A percentile compares a stretch with the other conserved stretches of the same genome.
phyloP scores from a whole-genome alignment of 2,797 vertebrate genomes.

The Oreortyx pictus region DNA sequence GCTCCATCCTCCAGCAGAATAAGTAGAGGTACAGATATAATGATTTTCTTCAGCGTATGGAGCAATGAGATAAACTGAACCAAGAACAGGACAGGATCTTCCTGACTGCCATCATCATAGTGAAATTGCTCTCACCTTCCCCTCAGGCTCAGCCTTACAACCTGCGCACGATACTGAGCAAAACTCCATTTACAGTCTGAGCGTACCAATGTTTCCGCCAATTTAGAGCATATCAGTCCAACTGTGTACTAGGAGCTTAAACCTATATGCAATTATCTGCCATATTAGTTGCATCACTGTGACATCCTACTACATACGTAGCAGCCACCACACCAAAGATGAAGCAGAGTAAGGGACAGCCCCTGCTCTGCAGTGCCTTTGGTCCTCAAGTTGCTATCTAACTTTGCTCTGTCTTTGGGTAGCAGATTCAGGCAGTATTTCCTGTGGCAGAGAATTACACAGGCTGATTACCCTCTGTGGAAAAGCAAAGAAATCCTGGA shows the following conservation, averaged over 20 bases:
- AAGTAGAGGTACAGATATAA: neutral
- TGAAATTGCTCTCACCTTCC: neutral
- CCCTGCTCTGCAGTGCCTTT: neutral
- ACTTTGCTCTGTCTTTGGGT: slow-evolving; percentile 20
- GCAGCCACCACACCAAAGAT: neutral
- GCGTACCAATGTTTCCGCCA: neutral
- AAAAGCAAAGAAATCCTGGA: slow-evolving; percentile 70
- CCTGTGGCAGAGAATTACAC: slow-evolving; percentile 45
- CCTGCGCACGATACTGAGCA: fast-evolving
- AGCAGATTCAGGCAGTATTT: slow-evolving; percentile 43
- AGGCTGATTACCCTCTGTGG: slow-evolving; percentile 42
- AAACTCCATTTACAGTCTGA: neutral
- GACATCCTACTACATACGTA: neutral
- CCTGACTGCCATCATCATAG: neutral
- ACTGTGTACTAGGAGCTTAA: neutral
- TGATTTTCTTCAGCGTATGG: neutral
- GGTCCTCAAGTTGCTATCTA: neutral
- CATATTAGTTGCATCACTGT: neutral
- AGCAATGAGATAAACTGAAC: neutral
- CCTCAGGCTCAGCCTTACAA: neutral
- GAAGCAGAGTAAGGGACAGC: neutral
- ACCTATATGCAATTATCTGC: neutral
- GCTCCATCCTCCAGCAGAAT: neutral
- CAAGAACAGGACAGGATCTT: neutral
- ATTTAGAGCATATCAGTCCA: neutral